Evolutionary conservation across 2,888 invertebrate genomes (phyloP).

Genomic region (Ophion ventricosus): DNA sequence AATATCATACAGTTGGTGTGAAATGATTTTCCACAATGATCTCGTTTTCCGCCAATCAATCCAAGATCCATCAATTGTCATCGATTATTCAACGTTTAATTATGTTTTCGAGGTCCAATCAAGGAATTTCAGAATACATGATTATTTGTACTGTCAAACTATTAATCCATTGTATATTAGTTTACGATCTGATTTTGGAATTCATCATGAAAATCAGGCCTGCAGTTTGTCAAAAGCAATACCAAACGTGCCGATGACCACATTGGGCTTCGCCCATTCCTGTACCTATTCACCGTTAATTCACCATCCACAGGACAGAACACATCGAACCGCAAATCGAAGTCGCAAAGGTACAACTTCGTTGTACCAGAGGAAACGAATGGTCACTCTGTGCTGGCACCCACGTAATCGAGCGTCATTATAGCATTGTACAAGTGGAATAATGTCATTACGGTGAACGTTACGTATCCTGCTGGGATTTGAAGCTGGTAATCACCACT

Average conservation of each 20-base stretch:
- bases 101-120: neutral
- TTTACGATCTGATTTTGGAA: slow-evolving; percentile 24
- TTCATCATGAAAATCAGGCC: slow-evolving; percentile 50
- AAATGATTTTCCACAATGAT: neutral
- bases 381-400: slow-evolving; percentile 67
- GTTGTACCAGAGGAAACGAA: slow-evolving; percentile 72
- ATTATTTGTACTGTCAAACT: neutral
- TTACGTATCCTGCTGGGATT: slow-evolving; percentile 60
- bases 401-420: slow-evolving; percentile 76
- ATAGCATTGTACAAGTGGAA: slow-evolving; percentile 71
- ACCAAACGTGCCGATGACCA: slow-evolving; percentile 25
- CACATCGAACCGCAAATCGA: slow-evolving; percentile 46
- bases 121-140: neutral
- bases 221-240: slow-evolving; percentile 56
- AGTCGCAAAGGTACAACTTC: slow-evolving; percentile 53
- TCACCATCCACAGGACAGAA: slow-evolving; percentile 65
- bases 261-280: slow-evolving; percentile 37
- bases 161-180: neutral
- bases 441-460: slow-evolving; percentile 75
- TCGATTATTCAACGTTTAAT: neutral
- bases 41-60: neutral
- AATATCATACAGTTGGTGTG: neutral
- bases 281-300: slow-evolving; percentile 54
- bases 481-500: slow-evolving; percentile 52
- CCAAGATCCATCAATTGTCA: neutral